phyloP scores from a whole-genome alignment of 2,113 vertebrate species.

The Equus quagga region DNA sequence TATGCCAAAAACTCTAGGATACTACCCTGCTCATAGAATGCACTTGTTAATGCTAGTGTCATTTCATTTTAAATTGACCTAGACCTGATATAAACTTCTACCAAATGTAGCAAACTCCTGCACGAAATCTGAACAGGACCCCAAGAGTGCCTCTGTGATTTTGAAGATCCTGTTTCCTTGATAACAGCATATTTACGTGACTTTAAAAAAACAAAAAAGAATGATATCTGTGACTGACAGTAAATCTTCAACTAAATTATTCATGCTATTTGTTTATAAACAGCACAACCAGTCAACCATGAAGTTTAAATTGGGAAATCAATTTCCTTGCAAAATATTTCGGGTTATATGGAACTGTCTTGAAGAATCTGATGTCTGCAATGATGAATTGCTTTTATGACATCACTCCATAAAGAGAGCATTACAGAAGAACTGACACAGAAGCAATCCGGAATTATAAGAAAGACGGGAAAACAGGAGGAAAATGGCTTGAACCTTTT shows the following conservation, averaged over 20 bases:
- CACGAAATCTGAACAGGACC: conserved; percentile 23
- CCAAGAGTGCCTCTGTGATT: neutral
- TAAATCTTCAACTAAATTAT: conserved; percentile 72
- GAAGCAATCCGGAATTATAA: conserved; percentile 53
- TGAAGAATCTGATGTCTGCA: conserved; percentile 71
- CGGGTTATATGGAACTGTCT: conserved; percentile 73
- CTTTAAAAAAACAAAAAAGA: neutral
- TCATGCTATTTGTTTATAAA: conserved; percentile 74
- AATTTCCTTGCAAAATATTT: conserved; percentile 72
- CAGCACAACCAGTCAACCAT: conserved; percentile 56
- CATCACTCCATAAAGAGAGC: conserved; percentile 61
- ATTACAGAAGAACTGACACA: conserved; percentile 42
- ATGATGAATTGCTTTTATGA: conserved; percentile 72
- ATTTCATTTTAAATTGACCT: conserved; percentile 28
- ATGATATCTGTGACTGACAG: conserved; percentile 34
- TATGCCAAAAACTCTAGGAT: neutral
- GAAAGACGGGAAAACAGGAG: conserved; percentile 1
- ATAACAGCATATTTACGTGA: conserved; percentile 46
- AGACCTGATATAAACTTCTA: neutral
- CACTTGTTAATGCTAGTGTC: neutral
- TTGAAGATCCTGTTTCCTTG: conserved; percentile 25
- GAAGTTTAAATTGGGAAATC: conserved; percentile 75
- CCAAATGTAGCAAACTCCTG: conserved; percentile 15
- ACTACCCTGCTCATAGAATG: neutral
- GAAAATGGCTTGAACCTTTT: conserved; percentile 41